Percentiles rank a stretch among this genome's conserved stretches.
These are phyloP conservation scores for Amphipyra berbera DNA, from an alignment of 2,888 invertebrate species.

Conservation along the genomic window DNA sequence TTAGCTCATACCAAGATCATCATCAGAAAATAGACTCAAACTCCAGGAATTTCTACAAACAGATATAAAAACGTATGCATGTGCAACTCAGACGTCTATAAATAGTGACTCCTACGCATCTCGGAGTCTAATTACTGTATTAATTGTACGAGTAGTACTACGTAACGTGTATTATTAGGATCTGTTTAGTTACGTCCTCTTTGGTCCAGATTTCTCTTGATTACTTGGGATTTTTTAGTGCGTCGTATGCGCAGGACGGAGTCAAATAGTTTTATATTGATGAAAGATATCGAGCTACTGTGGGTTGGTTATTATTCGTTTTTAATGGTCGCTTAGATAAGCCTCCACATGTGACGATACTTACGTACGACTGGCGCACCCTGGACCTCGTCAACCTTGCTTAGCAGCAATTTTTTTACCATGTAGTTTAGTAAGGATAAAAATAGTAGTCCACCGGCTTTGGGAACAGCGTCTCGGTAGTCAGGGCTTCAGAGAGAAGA, in stretches of 20 bases:
- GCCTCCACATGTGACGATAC: too few relatives aligned
- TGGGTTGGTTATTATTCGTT: too few relatives aligned
- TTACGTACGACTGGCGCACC: too few relatives aligned
- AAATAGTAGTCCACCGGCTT: too few relatives aligned
- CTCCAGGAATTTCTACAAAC: constrained; percentile 25
- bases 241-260: background rate
- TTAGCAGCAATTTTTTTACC: too few relatives aligned
- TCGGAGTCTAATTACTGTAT: constrained; percentile 61
- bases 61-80: constrained; percentile 2
- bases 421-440: too few relatives aligned
- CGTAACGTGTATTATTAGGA: constrained; percentile 48
- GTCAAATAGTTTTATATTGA: too few relatives aligned
- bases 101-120: constrained; percentile 69
- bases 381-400: too few relatives aligned
- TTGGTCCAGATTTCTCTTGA: constrained; percentile 50
- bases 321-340: too few relatives aligned
- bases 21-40: constrained; percentile 8
- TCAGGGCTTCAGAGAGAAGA: too few relatives aligned
- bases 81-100: constrained; percentile 53
- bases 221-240: constrained; percentile 18
- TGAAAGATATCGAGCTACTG: too few relatives aligned
- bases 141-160: constrained; percentile 52
- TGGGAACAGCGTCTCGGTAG: too few relatives aligned
- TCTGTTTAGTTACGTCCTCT: constrained; percentile 42
- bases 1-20: background rate